phyloP scores from a whole-genome alignment of 2,113 vertebrate species.

The Plotosus lineatus region DNA sequence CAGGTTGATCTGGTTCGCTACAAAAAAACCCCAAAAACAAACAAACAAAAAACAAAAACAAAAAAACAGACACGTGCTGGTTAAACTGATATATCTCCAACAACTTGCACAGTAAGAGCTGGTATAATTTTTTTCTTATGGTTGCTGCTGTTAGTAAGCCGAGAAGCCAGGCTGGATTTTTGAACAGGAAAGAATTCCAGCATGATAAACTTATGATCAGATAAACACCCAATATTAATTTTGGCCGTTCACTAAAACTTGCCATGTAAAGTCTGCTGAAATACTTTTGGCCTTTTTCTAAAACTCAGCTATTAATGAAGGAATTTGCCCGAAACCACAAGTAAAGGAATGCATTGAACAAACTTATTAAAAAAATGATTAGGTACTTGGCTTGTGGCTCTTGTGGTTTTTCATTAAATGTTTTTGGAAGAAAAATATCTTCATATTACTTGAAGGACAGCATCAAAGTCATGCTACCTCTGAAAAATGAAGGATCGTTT shows the following conservation, averaged over 20 bases:
- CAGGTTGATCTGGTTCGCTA: not conserved
- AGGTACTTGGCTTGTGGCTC: conserved; percentile 1
- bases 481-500: conserved; percentile 15
- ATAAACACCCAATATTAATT: not conserved
- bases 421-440: conserved; percentile 22
- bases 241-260: not conserved
- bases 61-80: not conserved
- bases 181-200: not conserved
- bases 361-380: not conserved
- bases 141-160: not conserved
- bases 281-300: not conserved
- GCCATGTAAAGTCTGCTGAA: not conserved
- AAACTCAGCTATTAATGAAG: not conserved
- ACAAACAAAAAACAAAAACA: too few species aligned
- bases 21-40: too few species aligned
- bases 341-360: conserved; percentile 2
- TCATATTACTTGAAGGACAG: conserved; percentile 35
- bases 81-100: not conserved
- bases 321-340: not conserved
- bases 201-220: not conserved
- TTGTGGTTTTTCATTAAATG: conserved; percentile 31
- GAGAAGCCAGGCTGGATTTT: not conserved
- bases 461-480: conserved; percentile 37
- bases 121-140: not conserved
- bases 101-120: not conserved